Evolutionary conservation across 2,888 invertebrate genomes (phyloP), one percentile per base, ranked within the genome.

Genomic region (Lasioglossum figueresi): DNA sequence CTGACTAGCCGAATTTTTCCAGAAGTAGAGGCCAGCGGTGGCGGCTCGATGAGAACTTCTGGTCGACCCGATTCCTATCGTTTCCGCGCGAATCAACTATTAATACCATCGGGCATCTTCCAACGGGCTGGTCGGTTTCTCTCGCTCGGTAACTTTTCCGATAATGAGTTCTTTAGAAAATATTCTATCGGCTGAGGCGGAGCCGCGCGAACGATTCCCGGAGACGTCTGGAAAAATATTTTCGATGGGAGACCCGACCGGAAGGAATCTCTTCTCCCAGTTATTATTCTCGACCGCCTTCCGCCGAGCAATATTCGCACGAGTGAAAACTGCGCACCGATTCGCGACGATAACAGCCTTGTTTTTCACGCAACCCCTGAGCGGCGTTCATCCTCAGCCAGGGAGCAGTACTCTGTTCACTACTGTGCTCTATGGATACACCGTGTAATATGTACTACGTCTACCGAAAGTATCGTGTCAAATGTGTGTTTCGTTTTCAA

Each of bases 161-260:
- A 93, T 94, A 94, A 93, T 93, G 94, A 93, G 94, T 93, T 93
- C 92, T 91, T 92, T 92, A 92, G 92, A 93, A 92, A 93, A 93
- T 84, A 91, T 92, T 91, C 92, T 90, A 91, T 93, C 89, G 88
- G 76, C 87, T 83, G 43, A 76, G 86, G 82, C 70, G 89, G 88
- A 89, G 89, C 82, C 88, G 86, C 76, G 89, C 85, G 93, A 92
- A 92, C 92, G 90, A 92, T 91, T 93, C 37, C 31, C 89, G 84
- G 83, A 80, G 86, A 78, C 84, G 89, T 82, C 88, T 90, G 90
- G 91, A 89, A 92, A 92, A 93, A 93, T 92, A 93, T 92, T 93
- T 93, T 93, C 85, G 79, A 85, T 89, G 43, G 66, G 43, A 14
- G 37, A 72, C n/a, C 66, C 23, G 45, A 6, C 31, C 80, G 70